Evolutionary conservation across 2,797 vertebrate genomes (phyloP).

Genomic region (Poeciliopsis turneri): DNA sequence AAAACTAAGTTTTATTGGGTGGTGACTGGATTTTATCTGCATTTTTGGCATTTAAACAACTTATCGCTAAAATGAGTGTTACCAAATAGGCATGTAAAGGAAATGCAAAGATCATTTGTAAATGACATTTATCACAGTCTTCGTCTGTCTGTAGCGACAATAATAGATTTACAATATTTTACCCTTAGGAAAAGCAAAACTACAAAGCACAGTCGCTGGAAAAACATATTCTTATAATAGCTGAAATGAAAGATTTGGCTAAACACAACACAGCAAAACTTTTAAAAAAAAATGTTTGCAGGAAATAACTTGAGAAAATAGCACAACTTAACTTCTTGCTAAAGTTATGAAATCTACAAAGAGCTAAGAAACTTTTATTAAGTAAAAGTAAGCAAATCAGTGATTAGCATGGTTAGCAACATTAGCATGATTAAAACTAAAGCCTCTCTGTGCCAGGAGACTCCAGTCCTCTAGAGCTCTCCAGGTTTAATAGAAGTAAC

Average conservation of each 20-base stretch:
- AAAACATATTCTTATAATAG: not conserved
- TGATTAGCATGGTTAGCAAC: too few species aligned
- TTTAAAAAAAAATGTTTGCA: not conserved
- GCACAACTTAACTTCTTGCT: not conserved
- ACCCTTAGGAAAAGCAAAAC: not conserved
- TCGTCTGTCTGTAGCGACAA: not conserved
- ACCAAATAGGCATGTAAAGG: not conserved
- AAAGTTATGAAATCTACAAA: slow-evolving; percentile 1
- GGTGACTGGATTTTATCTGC: not conserved
- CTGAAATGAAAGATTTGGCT: not conserved
- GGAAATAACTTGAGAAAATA: not conserved
- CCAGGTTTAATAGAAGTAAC: too few species aligned
- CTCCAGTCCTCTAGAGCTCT: too few species aligned
- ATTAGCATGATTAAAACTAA: too few species aligned
- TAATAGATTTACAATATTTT: not conserved
- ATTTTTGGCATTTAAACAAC: not conserved
- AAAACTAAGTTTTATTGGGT: not conserved
- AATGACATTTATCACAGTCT: not conserved
- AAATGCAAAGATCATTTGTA: not conserved
- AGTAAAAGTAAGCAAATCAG: not conserved
- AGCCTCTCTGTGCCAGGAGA: too few species aligned
- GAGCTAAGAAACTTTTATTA: not conserved
- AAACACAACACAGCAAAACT: not conserved
- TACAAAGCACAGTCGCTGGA: not conserved
- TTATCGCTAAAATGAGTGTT: not conserved